These are phyloP conservation scores for Champsocephalus gunnari DNA, from an alignment of 2,797 vertebrate species.

Conservation along the genomic window DNA sequence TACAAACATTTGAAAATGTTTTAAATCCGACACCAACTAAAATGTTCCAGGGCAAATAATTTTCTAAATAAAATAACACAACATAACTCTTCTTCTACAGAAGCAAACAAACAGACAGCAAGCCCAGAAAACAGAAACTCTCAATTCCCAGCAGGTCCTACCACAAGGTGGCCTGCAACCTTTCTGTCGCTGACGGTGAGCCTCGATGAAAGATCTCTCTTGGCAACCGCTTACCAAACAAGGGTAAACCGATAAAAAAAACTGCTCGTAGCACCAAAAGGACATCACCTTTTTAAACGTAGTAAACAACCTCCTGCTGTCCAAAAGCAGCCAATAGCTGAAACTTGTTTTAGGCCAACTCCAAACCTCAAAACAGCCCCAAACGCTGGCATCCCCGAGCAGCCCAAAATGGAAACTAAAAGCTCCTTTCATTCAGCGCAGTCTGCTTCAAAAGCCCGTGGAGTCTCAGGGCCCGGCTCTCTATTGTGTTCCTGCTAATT, in stretches of 20 bases:
- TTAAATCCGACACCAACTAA: neutral
- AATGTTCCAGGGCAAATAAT: neutral
- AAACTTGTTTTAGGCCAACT: conserved; percentile 53
- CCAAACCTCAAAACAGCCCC: conserved; percentile 52
- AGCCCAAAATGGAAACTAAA: conserved; percentile 50
- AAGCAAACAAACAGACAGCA: conserved; percentile 19
- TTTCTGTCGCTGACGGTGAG: conserved; percentile 52
- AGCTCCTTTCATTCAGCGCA: conserved; percentile 57
- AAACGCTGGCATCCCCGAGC: conserved; percentile 41
- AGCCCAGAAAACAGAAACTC: neutral
- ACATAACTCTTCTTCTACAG: conserved; percentile 1
- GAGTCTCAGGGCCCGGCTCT: conserved; percentile 24
- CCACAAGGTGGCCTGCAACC: conserved; percentile 37
- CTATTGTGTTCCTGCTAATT: conserved; percentile 51
- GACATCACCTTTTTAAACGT: conserved; percentile 51
- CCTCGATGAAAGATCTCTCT: conserved; percentile 62
- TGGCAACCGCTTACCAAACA: conserved; percentile 61
- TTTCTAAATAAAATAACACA: neutral
- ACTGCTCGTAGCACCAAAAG: conserved; percentile 43
- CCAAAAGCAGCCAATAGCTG: conserved; percentile 47
- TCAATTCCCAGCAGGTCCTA: conserved; percentile 16
- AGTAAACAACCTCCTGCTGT: conserved; percentile 59
- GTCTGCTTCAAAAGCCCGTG: conserved; percentile 41
- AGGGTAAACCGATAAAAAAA: conserved; percentile 56
- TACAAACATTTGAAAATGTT: neutral